Percentiles rank a stretch among this genome's conserved stretches.
Evolutionary conservation across 1,140 invertebrate species (phyloP).

Genomic region (Anadara kagoshimensis): DNA sequence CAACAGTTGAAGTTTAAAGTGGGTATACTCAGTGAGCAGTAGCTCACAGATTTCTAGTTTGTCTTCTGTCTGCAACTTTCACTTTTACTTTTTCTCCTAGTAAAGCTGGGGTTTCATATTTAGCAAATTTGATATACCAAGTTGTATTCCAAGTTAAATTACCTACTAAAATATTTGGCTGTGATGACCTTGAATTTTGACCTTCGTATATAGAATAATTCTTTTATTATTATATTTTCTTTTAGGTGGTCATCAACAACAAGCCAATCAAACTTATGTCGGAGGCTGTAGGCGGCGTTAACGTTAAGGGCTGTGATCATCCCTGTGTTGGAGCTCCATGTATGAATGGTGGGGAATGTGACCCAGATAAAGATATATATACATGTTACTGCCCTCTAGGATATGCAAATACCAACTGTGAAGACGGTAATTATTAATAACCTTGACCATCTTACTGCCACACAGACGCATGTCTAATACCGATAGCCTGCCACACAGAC

Average conservation of each 20-base stretch:
- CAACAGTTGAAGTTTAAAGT: too few species aligned
- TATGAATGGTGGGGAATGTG: constrained; percentile 84
- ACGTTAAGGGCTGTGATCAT: constrained; percentile 94
- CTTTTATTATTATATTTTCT: not conserved
- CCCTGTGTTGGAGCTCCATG: constrained; percentile 87
- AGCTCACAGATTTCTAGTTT: too few species aligned
- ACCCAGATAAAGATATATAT: constrained; percentile 85
- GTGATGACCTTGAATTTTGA: too few species aligned
- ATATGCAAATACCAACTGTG: constrained; percentile 75
- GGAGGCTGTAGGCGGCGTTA: constrained; percentile 90
- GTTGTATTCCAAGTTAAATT: too few species aligned
- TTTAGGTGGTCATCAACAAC: constrained; percentile 86
- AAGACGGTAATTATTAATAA: constrained; percentile 68
- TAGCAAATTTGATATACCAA: too few species aligned
- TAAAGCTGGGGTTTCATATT: too few species aligned
- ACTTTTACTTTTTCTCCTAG: too few species aligned
- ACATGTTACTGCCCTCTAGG: constrained; percentile 84
- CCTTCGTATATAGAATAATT: too few species aligned
- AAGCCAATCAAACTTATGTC: constrained; percentile 86
- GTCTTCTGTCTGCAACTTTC: too few species aligned
- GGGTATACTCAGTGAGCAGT: too few species aligned
- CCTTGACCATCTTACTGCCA: not conserved
- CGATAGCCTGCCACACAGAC: too few species aligned
- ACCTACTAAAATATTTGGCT: too few species aligned
- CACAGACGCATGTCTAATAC: not conserved